These are phyloP conservation scores for Lithobates pipiens DNA, from an alignment of 2,797 vertebrate species.

Conservation along the genomic window DNA sequence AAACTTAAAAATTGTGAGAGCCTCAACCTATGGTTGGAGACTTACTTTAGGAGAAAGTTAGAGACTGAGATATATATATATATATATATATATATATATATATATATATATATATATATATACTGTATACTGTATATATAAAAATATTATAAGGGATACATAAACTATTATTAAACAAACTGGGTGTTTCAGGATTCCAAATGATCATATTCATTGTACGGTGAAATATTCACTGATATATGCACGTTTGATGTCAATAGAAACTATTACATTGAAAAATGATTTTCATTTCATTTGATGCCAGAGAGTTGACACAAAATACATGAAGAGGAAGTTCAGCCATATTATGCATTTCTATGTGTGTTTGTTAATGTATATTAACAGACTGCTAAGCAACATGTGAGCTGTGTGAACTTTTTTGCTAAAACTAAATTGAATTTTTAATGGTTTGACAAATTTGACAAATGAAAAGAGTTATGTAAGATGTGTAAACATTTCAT, in stretches of 20 bases:
- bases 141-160: too few species aligned
- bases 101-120: too few species aligned
- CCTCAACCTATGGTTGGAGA: too few species aligned
- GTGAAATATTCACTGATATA: neutral
- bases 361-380: conserved; percentile 25
- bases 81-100: too few species aligned
- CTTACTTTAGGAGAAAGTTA: too few species aligned
- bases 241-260: neutral
- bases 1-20: too few species aligned
- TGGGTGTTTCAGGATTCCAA: neutral
- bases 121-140: too few species aligned
- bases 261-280: neutral
- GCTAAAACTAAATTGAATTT: conserved; percentile 26
- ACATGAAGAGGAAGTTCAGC: neutral
- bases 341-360: neutral
- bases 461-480: conserved; percentile 21
- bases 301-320: conserved; percentile 7
- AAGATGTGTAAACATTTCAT: conserved; percentile 44
- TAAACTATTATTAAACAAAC: neutral
- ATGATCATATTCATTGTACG: neutral
- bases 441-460: conserved; percentile 21
- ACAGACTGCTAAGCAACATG: neutral
- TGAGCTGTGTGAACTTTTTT: conserved; percentile 21
- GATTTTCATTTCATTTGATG: neutral
- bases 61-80: too few species aligned